Conservation (phyloP, 2,888 invertebrate genomes). For the Plebejus anna region DNA sequence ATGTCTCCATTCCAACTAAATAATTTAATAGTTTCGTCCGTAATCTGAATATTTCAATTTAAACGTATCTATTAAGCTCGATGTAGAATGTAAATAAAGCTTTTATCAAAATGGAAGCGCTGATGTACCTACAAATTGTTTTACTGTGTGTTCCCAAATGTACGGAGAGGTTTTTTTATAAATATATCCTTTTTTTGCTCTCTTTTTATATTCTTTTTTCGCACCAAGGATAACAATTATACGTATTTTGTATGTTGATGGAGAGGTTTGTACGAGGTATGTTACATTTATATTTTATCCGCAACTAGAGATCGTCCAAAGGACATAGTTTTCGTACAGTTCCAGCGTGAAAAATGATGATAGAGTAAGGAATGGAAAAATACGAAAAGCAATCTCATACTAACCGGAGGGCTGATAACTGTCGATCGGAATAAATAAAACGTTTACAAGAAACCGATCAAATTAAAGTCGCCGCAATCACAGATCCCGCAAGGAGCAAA, state of each 20-base stretch:
- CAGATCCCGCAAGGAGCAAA: slow-evolving; percentile 32
- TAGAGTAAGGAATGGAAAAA: background rate
- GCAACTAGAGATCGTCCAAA: no score
- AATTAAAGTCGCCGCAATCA: slow-evolving; percentile 30
- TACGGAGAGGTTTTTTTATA: background rate
- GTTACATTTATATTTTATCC: background rate
- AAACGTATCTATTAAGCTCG: slow-evolving; percentile 6
- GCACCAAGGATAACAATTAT: no score
- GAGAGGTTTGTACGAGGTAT: background rate
- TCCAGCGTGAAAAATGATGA: background rate
- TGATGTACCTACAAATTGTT: background rate
- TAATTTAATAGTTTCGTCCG: slow-evolving; percentile 3
- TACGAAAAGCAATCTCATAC: background rate
- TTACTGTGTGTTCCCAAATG: background rate
- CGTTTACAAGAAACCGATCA: slow-evolving; percentile 24
- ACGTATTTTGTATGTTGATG: no score
- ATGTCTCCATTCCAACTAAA: slow-evolving; percentile 12
- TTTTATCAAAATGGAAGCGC: background rate
- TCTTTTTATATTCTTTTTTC: no score
- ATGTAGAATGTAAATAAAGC: slow-evolving; percentile 1
- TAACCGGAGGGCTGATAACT: background rate
- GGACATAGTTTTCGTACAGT: background rate
- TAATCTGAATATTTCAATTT: slow-evolving; percentile 19
- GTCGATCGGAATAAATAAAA: slow-evolving; percentile 29
- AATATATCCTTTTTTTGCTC: no score